A percentile compares a stretch with the other conserved stretches of the same genome.
phyloP scores from a whole-genome alignment of 2,888 invertebrate species.

The Drosophila seclusa region DNA sequence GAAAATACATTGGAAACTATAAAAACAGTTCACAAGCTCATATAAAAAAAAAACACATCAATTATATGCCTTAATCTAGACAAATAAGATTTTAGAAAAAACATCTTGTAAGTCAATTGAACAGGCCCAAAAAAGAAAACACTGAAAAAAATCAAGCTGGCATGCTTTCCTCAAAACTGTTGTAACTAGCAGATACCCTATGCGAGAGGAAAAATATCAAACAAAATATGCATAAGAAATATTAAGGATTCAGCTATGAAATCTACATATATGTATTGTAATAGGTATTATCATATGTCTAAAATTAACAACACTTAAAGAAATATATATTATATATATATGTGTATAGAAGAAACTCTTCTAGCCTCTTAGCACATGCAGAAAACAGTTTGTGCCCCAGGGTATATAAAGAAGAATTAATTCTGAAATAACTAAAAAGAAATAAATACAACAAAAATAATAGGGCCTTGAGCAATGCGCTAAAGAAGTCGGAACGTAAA shows the following conservation, averaged over 20 bases:
- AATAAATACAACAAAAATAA: background rate
- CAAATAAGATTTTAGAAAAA: background rate
- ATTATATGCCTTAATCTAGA: conserved; percentile 6
- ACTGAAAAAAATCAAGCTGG: background rate
- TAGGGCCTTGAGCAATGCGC: background rate
- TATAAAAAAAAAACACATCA: conserved; percentile 6
- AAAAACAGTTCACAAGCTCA: conserved; percentile 13
- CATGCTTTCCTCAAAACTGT: too few relatives aligned
- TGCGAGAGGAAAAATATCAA: background rate
- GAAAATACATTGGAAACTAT: conserved; percentile 8
- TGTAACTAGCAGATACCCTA: background rate
- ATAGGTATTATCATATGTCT: background rate
- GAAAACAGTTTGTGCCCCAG: background rate
- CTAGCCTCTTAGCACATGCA: background rate
- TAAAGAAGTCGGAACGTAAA: background rate
- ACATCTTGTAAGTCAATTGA: background rate
- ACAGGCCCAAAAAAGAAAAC: background rate
- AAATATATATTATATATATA: too few relatives aligned
- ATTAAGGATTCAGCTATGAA: background rate
- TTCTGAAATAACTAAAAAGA: background rate
- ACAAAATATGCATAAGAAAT: background rate
- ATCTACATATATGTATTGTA: background rate
- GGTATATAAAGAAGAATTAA: background rate
- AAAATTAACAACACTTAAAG: background rate
- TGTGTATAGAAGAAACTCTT: too few relatives aligned